A percentile compares a stretch with the other conserved stretches of the same genome.
Evolutionary conservation across 1,140 invertebrate genomes (phyloP).

Genomic region (Aphelinus certus): DNA sequence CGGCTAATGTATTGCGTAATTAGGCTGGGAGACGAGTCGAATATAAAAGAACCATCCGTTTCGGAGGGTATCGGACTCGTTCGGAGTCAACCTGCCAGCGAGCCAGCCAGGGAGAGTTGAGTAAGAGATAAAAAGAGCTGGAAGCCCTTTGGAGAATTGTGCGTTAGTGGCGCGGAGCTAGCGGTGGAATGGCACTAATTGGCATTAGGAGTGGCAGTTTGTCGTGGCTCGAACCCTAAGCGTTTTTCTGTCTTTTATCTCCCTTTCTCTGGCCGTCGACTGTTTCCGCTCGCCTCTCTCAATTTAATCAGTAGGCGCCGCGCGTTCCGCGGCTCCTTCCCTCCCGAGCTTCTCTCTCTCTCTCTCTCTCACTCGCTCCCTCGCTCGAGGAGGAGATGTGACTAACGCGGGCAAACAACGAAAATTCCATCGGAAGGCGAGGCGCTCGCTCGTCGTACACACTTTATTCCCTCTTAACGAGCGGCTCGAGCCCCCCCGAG

Average conservation of each 20-base stretch:
- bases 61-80: not conserved
- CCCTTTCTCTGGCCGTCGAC: not conserved
- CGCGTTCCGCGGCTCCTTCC: slow-evolving; percentile 23
- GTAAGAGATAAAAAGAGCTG: slow-evolving; percentile 17
- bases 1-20: slow-evolving; percentile 22
- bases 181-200: slow-evolving; percentile 64
- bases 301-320: slow-evolving; percentile 34
- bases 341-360: slow-evolving; percentile 24
- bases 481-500: not conserved
- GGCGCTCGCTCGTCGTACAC: not conserved
- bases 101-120: not conserved
- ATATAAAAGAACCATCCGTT: slow-evolving; percentile 30
- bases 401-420: slow-evolving; percentile 35
- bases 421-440: slow-evolving; percentile 24
- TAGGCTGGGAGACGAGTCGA: slow-evolving; percentile 19
- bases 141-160: slow-evolving; percentile 45
- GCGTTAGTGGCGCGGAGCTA: slow-evolving; percentile 37
- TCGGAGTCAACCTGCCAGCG: not conserved
- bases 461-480: slow-evolving; percentile 34
- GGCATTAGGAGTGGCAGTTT: slow-evolving; percentile 64
- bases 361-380: slow-evolving; percentile 31
- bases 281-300: slow-evolving; percentile 22
- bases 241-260: slow-evolving; percentile 22
- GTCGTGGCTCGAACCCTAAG: slow-evolving; percentile 51
- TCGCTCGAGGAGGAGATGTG: slow-evolving; percentile 23